Evolutionary conservation across 2,113 vertebrate genomes (phyloP).

Genomic region (Genyomyrus donnyi): DNA sequence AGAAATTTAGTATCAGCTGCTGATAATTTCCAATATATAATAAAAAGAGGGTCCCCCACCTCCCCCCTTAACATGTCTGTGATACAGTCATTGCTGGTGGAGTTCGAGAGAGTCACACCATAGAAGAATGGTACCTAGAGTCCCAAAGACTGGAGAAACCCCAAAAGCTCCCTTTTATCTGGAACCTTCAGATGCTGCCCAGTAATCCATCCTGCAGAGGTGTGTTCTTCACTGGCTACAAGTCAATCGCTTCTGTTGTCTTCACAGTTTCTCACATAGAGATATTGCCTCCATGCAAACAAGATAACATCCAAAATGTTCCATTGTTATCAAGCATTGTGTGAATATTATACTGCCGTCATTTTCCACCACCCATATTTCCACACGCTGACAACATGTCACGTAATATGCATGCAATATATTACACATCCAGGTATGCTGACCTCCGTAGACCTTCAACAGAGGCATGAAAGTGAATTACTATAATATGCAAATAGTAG

Average conservation of each 20-base stretch:
- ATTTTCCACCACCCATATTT: neutral
- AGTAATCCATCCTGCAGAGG: neutral
- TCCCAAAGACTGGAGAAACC: neutral
- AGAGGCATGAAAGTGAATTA: neutral
- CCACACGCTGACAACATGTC: neutral
- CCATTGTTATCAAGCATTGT: neutral
- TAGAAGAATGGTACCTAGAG: neutral
- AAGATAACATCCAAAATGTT: neutral
- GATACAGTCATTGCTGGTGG: neutral
- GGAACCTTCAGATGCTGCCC: neutral
- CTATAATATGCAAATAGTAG: neutral
- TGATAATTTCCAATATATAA: neutral
- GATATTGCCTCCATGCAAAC: neutral
- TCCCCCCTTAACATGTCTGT: neutral
- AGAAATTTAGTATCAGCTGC: neutral
- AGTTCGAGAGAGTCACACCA: neutral
- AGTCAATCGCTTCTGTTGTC: neutral
- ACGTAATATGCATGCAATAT: neutral
- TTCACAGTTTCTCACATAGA: neutral
- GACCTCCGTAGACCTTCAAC: neutral
- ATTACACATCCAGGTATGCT: neutral
- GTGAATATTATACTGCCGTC: neutral
- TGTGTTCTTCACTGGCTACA: neutral
- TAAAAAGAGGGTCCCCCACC: neutral
- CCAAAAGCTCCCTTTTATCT: neutral